These are phyloP conservation scores for Coranthus polyacanthus DNA, from an alignment of 2,797 vertebrate genomes.

Conservation along the genomic window DNA sequence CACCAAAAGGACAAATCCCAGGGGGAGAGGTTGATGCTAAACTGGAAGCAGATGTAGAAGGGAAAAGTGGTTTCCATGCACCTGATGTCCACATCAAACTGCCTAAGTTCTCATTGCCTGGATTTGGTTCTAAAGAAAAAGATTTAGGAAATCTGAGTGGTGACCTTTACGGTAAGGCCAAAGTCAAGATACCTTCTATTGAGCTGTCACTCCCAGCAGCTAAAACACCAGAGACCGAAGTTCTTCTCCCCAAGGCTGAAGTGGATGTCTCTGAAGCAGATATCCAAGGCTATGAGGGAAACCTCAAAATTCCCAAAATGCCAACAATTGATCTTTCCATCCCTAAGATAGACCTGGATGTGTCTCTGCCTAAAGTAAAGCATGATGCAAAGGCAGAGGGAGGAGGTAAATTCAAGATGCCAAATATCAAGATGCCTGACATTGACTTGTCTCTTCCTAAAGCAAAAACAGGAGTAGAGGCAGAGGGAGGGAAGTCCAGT, in stretches of 20 bases:
- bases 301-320: conserved; percentile 83
- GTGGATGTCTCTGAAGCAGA: conserved; percentile 84
- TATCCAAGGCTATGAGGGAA: conserved; percentile 82
- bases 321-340: conserved; percentile 81
- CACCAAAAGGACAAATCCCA: conserved; percentile 68
- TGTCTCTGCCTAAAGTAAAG: conserved; percentile 75
- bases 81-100: conserved; percentile 80
- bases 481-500: conserved; percentile 65
- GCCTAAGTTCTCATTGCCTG: conserved; percentile 83
- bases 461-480: conserved; percentile 24
- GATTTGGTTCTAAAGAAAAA: conserved; percentile 75
- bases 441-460: conserved; percentile 28
- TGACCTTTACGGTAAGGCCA: conserved; percentile 67
- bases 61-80: conserved; percentile 66
- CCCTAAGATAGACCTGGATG: conserved; percentile 81
- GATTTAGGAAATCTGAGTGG: conserved; percentile 58
- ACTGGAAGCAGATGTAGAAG: conserved; percentile 47
- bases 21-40: conserved; percentile 61
- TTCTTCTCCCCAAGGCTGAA: conserved; percentile 79
- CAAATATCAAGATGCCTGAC: conserved; percentile 67
- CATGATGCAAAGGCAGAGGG: conserved; percentile 54
- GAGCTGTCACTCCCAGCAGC: conserved; percentile 81
- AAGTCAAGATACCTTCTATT: conserved; percentile 81
- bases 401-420: conserved; percentile 71
- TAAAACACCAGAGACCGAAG: conserved; percentile 78